phyloP scores from a whole-genome alignment of 2,113 vertebrate species.

The Trogon surrucura region DNA sequence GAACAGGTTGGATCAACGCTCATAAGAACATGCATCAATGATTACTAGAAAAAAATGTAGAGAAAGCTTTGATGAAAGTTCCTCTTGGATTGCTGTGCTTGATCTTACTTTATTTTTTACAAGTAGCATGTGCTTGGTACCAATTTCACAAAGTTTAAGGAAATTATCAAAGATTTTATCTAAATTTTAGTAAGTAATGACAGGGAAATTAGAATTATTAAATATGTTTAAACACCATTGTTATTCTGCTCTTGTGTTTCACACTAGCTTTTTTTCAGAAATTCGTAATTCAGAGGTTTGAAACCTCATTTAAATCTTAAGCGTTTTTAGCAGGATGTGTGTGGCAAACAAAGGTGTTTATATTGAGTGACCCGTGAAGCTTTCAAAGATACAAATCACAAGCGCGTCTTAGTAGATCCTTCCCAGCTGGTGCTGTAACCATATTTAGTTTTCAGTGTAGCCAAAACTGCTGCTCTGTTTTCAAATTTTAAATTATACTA shows the following conservation, averaged over 20 bases:
- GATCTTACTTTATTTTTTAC: not conserved
- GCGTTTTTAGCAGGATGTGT: constrained; percentile 31
- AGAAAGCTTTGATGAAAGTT: not conserved
- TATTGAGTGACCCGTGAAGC: not conserved
- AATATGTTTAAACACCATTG: not conserved
- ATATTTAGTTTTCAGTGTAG: not conserved
- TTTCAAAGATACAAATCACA: not conserved
- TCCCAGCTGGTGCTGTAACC: not conserved
- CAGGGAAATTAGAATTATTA: not conserved
- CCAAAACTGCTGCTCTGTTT: not conserved
- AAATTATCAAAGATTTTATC: not conserved
- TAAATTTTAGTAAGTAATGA: not conserved
- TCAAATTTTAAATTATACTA: not conserved
- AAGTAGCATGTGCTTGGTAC: not conserved
- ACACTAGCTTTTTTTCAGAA: not conserved
- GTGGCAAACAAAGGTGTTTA: constrained; percentile 12
- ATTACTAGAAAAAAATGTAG: not conserved
- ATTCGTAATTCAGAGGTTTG: not conserved
- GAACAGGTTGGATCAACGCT: not conserved
- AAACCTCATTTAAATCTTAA: constrained; percentile 25
- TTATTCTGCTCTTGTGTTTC: not conserved
- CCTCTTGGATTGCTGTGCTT: not conserved
- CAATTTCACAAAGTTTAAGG: not conserved
- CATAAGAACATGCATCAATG: not conserved
- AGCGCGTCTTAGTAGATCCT: not conserved